Percentiles rank a stretch among this genome's conserved stretches.
phyloP scores from a whole-genome alignment of 2,888 invertebrate genomes.

The Nowickia ferox region DNA sequence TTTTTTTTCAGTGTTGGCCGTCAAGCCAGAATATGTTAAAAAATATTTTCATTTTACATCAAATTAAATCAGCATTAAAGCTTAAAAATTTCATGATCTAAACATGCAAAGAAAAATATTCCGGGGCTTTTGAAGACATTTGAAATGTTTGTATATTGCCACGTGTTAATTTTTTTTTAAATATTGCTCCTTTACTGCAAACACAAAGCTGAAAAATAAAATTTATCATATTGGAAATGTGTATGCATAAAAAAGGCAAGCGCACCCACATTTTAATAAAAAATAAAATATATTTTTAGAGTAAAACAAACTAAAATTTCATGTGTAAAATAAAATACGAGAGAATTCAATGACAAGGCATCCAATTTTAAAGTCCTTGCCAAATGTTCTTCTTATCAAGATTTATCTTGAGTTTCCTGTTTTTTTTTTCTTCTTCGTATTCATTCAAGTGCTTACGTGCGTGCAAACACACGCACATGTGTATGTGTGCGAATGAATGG shows the following conservation, averaged over 20 bases:
- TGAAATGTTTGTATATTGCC: too few relatives aligned
- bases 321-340: conserved; percentile 35
- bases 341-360: conserved; percentile 18
- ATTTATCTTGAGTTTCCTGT: conserved; percentile 40
- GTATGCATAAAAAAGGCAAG: neutral
- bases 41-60: too few relatives aligned
- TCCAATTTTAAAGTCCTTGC: conserved; percentile 50
- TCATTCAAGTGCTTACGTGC: conserved; percentile 19
- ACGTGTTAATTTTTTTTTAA: too few relatives aligned
- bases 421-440: neutral
- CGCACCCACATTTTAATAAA: conserved; percentile 5
- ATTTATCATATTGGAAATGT: neutral
- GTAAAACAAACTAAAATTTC: conserved; percentile 23
- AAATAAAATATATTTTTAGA: neutral
- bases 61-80: too few relatives aligned
- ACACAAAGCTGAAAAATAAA: neutral
- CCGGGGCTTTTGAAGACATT: too few relatives aligned
- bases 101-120: too few relatives aligned
- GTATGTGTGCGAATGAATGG: neutral
- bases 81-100: too few relatives aligned
- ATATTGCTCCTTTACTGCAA: neutral
- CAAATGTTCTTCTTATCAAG: conserved; percentile 58
- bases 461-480: neutral
- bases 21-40: too few relatives aligned
- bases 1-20: too few relatives aligned